Evolutionary conservation across 1,140 invertebrate genomes (phyloP).

Genomic region (Doryteuthis pealeii): DNA sequence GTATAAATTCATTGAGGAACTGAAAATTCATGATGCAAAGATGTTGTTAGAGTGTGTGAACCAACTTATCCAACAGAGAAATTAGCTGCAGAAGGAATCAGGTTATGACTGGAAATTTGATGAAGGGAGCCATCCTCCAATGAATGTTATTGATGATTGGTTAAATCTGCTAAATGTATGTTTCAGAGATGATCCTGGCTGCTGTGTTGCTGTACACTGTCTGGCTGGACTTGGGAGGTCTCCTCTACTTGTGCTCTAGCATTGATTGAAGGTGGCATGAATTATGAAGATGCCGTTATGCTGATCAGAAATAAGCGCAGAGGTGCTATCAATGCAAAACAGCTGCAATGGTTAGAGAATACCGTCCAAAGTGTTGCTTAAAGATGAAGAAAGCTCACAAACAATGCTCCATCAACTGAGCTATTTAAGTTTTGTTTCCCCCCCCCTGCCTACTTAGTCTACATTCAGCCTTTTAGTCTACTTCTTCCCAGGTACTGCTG

Average conservation of each 20-base stretch:
- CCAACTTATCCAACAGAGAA: conserved; percentile 90
- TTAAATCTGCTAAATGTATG: conserved; percentile 75
- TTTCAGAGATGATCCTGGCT: conserved; percentile 77
- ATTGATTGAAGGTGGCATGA: conserved; percentile 93
- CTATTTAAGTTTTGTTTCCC: background rate
- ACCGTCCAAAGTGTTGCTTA: conserved; percentile 91
- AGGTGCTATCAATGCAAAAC: conserved; percentile 95
- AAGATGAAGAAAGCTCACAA: conserved; percentile 69
- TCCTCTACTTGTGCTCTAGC: conserved; percentile 94
- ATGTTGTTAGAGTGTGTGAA: conserved; percentile 94
- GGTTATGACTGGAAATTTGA: conserved; percentile 65
- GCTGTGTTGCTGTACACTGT: conserved; percentile 93
- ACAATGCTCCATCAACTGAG: conserved; percentile 51
- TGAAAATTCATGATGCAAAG: conserved; percentile 88
- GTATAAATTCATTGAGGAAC: conserved; percentile 87
- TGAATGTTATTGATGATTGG: conserved; percentile 86
- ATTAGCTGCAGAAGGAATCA: conserved; percentile 81
- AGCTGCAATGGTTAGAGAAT: conserved; percentile 91
- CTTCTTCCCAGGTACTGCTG: no score
- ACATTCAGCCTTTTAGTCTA: no score
- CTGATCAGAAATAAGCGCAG: conserved; percentile 91
- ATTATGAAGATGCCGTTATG: conserved; percentile 95
- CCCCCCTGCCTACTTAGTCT: background rate
- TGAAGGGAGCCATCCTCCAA: conserved; percentile 62
- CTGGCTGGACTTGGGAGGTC: conserved; percentile 88